Evolutionary conservation across 2,797 vertebrate species (phyloP).

Genomic region (Sebastes baramenuke): DNA sequence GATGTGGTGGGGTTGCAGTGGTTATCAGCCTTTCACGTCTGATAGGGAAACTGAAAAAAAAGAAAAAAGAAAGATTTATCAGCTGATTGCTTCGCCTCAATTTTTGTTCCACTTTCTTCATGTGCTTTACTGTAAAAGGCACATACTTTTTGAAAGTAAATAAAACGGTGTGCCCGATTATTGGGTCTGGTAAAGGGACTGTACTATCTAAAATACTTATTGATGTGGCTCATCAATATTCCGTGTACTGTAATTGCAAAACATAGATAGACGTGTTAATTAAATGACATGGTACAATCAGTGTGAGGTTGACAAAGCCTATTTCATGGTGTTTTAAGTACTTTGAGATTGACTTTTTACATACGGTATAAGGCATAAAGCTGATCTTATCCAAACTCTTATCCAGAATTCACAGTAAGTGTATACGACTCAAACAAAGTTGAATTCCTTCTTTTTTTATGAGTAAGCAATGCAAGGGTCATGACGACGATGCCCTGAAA

Average conservation of each 20-base stretch:
- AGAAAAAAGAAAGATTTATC: constrained; percentile 77
- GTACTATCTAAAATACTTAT: constrained; percentile 67
- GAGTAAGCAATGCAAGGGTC: neutral
- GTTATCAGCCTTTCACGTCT: constrained; percentile 85
- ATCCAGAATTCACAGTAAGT: constrained; percentile 1
- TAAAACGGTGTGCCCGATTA: constrained; percentile 66
- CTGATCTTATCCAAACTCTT: constrained; percentile 6
- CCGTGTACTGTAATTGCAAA: constrained; percentile 55
- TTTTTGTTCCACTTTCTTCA: constrained; percentile 82
- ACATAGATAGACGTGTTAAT: constrained; percentile 59
- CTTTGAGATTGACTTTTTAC: constrained; percentile 18
- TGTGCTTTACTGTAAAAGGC: constrained; percentile 76
- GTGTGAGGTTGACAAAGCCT: constrained; percentile 46
- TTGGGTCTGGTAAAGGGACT: constrained; percentile 49
- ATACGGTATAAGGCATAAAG: neutral
- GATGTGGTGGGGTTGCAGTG: constrained; percentile 68
- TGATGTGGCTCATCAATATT: constrained; percentile 72
- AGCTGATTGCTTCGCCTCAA: constrained; percentile 83
- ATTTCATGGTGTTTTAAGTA: constrained; percentile 47
- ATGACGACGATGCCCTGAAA: neutral
- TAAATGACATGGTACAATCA: constrained; percentile 58
- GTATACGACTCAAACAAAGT: neutral
- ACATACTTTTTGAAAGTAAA: constrained; percentile 74
- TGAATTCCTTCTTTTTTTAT: neutral
- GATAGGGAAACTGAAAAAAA: constrained; percentile 77